Evolutionary conservation across 2,888 invertebrate species (phyloP), one percentile per base, ranked within the genome.

Genomic region (Blastobasis lacticolella): DNA sequence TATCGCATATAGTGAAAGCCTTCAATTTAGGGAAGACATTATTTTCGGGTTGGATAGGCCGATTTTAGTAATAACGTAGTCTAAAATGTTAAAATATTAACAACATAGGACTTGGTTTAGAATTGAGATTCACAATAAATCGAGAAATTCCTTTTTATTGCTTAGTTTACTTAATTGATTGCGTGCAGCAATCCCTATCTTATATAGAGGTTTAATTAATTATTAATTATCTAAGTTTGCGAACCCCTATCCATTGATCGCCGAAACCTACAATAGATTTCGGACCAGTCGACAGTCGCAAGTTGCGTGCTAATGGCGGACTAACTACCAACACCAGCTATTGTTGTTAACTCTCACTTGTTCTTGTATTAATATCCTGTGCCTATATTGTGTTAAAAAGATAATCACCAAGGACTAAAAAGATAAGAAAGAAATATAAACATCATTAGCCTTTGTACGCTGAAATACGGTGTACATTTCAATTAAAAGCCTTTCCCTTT

Each of bases 191-290:
- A 23, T 23, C 3, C 3, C 23, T 23, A 23, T 23, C 23, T 23
- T 23, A 23, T 23, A 23, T 23, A 23, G 23, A 23, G 23, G 23
- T 63, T 67, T 78, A 75, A 83, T 82, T 82, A 82, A 83, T 82
- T 81, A 83, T 82, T 82, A 82, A 83, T 82, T 81, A 79, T 75
- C 69, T 66, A 71, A 78, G 73, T 77, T 75, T 69, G 67, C 63
- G 60, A 68, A 67, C 66, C 67, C 67, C 63, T 63, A 59, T 61
- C 60, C 67, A 67, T 67, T 68, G 72, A 71, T 74, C 71, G 73
- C 63, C 65, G 63, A 65, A 62, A 67, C 58, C 65, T 66, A 55
- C 54, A 51, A 52, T 54, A 52, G 52, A 54, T 52, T 50, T 38
- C 10, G 46, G 41, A 42, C 49, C 47, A 55, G 23, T 23, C 23